Percentiles rank a stretch among this genome's conserved stretches.
These are phyloP conservation scores for Atta texana DNA, from an alignment of 1,140 invertebrate genomes.

Conservation along the genomic window DNA sequence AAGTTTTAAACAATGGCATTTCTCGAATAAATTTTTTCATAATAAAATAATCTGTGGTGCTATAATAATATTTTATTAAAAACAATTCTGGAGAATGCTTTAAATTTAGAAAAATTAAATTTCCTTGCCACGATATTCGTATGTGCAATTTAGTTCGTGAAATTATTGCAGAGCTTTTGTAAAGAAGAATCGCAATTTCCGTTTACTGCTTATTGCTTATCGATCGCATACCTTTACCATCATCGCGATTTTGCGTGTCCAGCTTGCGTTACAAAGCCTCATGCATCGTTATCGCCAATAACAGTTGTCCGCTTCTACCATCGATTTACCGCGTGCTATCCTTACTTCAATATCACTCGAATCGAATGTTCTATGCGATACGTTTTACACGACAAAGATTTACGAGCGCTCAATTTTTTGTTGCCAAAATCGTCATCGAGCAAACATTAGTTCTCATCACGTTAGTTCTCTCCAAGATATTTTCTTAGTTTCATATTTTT, in stretches of 20 bases:
- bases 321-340: conserved; percentile 46
- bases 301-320: conserved; percentile 69
- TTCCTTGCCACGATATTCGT: conserved; percentile 1
- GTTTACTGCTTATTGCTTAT: conserved; percentile 82
- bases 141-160: conserved; percentile 57
- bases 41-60: not conserved
- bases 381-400: conserved; percentile 38
- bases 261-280: conserved; percentile 55
- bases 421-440: conserved; percentile 8
- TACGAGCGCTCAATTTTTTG: conserved; percentile 10
- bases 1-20: not conserved
- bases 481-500: not conserved
- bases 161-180: conserved; percentile 56
- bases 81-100: not conserved
- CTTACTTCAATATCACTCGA: conserved; percentile 23
- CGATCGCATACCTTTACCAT: conserved; percentile 68
- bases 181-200: conserved; percentile 76
- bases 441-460: conserved; percentile 20
- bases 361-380: conserved; percentile 30
- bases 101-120: conserved; percentile 62
- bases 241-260: conserved; percentile 73
- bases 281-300: conserved; percentile 74
- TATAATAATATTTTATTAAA: not conserved
- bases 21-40: not conserved
- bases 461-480: not conserved